These are phyloP conservation scores for Laspeyria flexula DNA, from an alignment of 2,888 invertebrate genomes.

Conservation along the genomic window DNA sequence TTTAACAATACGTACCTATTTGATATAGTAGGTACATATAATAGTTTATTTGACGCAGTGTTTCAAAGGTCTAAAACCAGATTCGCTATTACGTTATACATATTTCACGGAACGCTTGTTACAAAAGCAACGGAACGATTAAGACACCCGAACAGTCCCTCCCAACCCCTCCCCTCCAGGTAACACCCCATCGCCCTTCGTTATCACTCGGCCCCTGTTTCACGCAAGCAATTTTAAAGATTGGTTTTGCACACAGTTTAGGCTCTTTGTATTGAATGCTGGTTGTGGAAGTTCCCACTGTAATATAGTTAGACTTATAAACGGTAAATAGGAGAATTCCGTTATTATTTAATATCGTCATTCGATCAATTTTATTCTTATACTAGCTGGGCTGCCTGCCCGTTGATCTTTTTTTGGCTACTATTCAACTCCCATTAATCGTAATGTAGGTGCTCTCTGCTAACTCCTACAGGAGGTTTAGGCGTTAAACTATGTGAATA, in stretches of 20 bases:
- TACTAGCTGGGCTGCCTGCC: too few species aligned
- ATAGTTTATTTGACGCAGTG: neutral
- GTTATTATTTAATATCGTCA: too few species aligned
- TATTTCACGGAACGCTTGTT: slow-evolving; percentile 29
- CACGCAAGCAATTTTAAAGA: slow-evolving; percentile 37
- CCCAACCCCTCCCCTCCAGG: neutral
- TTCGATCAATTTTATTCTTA: too few species aligned
- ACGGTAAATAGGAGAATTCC: too few species aligned
- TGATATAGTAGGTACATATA: neutral
- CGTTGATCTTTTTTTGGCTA: too few species aligned
- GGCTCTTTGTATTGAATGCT: slow-evolving; percentile 12
- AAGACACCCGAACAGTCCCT: slow-evolving; percentile 17
- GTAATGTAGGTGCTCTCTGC: too few species aligned
- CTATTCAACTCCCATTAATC: too few species aligned
- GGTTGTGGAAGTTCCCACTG: too few species aligned
- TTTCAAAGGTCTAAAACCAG: slow-evolving; percentile 4
- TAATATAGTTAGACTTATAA: too few species aligned
- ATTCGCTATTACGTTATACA: slow-evolving; percentile 9
- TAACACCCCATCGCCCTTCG: slow-evolving; percentile 2
- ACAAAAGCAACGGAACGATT: slow-evolving; percentile 35
- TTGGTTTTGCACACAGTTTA: slow-evolving; percentile 37
- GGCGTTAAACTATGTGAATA: too few species aligned
- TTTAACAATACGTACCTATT: neutral
- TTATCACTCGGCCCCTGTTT: slow-evolving; percentile 21
- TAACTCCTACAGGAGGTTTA: too few species aligned